Percentiles rank a stretch among this genome's conserved stretches.
These are phyloP conservation scores for Oxyteleia sp. DNA, from an alignment of 2,888 invertebrate genomes.

Conservation along the genomic window DNA sequence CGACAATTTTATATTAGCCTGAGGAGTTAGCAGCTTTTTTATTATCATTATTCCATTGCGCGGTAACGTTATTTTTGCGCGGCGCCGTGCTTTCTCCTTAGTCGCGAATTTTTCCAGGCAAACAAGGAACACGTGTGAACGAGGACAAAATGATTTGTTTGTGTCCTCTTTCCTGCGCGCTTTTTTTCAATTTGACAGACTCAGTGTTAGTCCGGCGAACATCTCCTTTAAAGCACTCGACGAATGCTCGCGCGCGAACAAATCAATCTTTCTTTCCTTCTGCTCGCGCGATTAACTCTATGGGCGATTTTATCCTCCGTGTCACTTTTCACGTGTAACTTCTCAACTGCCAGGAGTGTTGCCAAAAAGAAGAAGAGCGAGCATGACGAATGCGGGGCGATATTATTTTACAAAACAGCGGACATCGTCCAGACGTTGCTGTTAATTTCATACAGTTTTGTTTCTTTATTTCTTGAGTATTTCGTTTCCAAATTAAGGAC, in stretches of 20 bases:
- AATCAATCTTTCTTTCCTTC: conserved; percentile 65
- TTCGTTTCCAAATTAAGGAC: too few relatives aligned
- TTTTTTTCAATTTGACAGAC: conserved; percentile 48
- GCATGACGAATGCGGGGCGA: conserved; percentile 47
- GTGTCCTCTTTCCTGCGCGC: conserved; percentile 36
- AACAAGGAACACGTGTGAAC: conserved; percentile 49
- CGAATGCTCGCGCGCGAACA: conserved; percentile 46
- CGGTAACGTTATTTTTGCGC: conserved; percentile 15
- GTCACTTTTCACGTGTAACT: conserved; percentile 66
- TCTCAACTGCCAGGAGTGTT: conserved; percentile 38
- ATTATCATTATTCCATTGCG: not conserved
- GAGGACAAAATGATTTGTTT: conserved; percentile 51
- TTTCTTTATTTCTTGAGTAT: too few relatives aligned
- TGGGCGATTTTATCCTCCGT: conserved; percentile 63
- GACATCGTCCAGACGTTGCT: conserved; percentile 2
- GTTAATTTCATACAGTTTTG: not conserved
- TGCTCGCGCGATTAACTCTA: conserved; percentile 66
- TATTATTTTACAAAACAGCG: conserved; percentile 35
- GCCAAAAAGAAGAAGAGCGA: conserved; percentile 22
- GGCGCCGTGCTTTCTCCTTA: conserved; percentile 2
- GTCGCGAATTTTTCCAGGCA: conserved; percentile 27
- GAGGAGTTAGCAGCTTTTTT: conserved; percentile 1
- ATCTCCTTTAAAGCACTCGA: conserved; percentile 58
- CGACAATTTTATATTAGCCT: not conserved
- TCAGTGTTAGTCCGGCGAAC: conserved; percentile 51